Percentiles rank a stretch among this genome's conserved stretches.
Evolutionary conservation across 2,888 invertebrate species (phyloP).

Genomic region (Drosophila percnosoma): DNA sequence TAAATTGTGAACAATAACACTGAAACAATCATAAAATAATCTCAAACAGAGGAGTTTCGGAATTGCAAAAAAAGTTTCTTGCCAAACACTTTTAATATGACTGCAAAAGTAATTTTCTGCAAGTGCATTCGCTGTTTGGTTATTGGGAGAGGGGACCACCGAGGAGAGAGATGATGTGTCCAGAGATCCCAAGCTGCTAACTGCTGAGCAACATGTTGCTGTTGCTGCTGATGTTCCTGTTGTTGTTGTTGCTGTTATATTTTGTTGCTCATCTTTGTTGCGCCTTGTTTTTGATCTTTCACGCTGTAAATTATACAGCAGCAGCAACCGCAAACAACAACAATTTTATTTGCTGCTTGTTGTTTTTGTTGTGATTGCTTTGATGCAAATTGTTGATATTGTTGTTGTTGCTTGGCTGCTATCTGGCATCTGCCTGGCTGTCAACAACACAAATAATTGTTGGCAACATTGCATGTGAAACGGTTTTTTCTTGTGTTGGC

Average conservation of each 20-base stretch:
- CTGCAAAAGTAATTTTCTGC: neutral
- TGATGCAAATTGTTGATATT: conserved; percentile 55
- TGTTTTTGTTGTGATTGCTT: conserved; percentile 17
- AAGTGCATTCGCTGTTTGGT: conserved; percentile 4
- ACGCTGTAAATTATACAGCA: conserved; percentile 59
- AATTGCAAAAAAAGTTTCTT: too few species aligned
- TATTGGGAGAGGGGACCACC: conserved; percentile 62
- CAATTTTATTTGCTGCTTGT: conserved; percentile 16
- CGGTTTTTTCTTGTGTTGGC: conserved; percentile 56
- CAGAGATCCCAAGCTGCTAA: conserved; percentile 37
- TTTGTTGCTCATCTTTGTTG: conserved; percentile 57
- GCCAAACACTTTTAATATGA: too few species aligned
- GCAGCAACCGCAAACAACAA: conserved; percentile 16
- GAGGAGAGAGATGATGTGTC: conserved; percentile 17
- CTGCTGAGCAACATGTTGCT: conserved; percentile 61
- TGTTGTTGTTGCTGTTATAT: conserved; percentile 13
- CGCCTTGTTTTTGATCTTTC: conserved; percentile 60
- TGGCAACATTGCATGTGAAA: conserved; percentile 61
- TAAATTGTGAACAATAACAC: too few species aligned
- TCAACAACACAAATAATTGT: conserved; percentile 66
- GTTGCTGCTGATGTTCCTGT: conserved; percentile 4
- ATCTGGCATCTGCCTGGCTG: conserved; percentile 65
- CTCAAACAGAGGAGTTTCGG: too few species aligned
- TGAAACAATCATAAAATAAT: too few species aligned
- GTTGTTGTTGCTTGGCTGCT: conserved; percentile 31